Percentiles rank a stretch among this genome's conserved stretches.
These are phyloP conservation scores for Thamnophis elegans DNA, from an alignment of 2,797 vertebrate genomes.

Conservation along the genomic window DNA sequence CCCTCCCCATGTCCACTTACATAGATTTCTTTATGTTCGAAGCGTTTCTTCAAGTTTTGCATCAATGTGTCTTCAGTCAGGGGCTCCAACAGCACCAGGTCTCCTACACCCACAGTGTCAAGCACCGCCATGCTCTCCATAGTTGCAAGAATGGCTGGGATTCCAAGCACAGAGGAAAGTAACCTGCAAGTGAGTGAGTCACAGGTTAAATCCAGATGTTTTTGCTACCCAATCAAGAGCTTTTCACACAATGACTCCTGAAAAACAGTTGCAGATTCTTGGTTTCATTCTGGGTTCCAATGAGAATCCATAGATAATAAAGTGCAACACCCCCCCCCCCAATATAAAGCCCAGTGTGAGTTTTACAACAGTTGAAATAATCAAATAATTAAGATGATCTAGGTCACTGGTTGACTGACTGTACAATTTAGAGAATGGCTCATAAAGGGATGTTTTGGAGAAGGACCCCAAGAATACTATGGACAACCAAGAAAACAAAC, in stretches of 20 bases:
- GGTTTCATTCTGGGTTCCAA: background rate
- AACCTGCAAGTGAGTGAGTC: background rate
- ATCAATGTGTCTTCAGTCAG: conserved; percentile 71
- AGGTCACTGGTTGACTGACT: background rate
- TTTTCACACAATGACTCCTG: background rate
- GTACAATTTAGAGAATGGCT: background rate
- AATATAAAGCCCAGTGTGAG: background rate
- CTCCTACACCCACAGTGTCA: conserved; percentile 68
- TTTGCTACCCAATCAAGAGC: background rate
- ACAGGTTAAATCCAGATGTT: background rate
- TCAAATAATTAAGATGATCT: background rate
- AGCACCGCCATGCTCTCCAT: conserved; percentile 62
- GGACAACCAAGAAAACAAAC: background rate
- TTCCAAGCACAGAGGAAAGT: background rate
- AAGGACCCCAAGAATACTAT: background rate
- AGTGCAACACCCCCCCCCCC: too few species aligned
- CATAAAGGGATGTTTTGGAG: background rate
- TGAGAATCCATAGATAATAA: background rate
- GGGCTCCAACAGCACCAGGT: conserved; percentile 75
- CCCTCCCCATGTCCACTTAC: conserved; percentile 52
- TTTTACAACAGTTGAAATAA: background rate
- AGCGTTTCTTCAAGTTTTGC: conserved; percentile 71
- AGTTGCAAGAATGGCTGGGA: background rate
- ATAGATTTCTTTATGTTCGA: conserved; percentile 70
- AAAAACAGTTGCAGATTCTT: background rate